Conservation (phyloP, 2,888 invertebrate species). For the Eristalinus sepulchralis region DNA sequence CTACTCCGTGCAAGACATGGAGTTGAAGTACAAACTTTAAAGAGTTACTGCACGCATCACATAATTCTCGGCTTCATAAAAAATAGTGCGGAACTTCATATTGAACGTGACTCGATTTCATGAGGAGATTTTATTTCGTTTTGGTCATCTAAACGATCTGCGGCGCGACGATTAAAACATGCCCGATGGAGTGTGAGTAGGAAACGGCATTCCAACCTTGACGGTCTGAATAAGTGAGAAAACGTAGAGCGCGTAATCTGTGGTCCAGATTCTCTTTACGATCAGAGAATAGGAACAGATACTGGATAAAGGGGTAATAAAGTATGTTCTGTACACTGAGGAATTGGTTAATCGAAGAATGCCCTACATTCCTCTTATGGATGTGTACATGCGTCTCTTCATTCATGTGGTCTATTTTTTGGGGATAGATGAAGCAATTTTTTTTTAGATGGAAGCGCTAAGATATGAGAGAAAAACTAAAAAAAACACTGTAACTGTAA, state of each 20-base stretch:
- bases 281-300: neutral
- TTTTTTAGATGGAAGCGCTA: neutral
- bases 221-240: neutral
- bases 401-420: too few species aligned
- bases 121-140: neutral
- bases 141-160: neutral
- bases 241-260: neutral
- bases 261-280: neutral
- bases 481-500: too few species aligned
- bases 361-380: neutral
- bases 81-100: neutral
- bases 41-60: neutral
- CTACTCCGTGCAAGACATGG: too few species aligned
- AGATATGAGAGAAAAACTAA: neutral
- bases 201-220: neutral
- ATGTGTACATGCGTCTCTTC: neutral
- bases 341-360: neutral
- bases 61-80: neutral
- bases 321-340: neutral
- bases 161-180: neutral
- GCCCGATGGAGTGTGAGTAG: neutral
- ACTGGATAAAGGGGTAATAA: neutral
- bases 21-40: neutral
- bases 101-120: neutral
- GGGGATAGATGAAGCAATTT: too few species aligned